Evolutionary conservation across 2,888 invertebrate genomes (phyloP), one percentile per base, ranked within the genome.

Genomic region (Lycocerus yunnanus): DNA sequence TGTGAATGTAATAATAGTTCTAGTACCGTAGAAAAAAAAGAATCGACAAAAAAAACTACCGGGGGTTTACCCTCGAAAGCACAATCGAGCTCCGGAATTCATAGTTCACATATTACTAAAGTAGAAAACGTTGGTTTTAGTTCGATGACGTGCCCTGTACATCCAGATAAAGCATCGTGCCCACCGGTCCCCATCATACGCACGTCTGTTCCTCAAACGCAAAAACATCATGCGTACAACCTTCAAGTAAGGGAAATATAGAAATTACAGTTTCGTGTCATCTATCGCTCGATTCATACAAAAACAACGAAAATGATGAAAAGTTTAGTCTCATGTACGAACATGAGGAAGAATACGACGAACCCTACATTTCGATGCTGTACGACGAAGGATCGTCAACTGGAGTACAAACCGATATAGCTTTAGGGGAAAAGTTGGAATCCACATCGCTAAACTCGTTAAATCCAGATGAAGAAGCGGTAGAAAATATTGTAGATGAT

Each of bases 391-490:
- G 66, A 60, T 24, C 20, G 5, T 65, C 71, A 15, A 71, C 69
- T 21, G 78, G 71, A 10, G 72, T 71, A 18, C 77, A 77, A 70
- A 76, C 78, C 9, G 72, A 75, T 27, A 18, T 74, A 60, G 60
- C 63, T 10, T 65, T 77, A 24, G 77, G 77, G 10, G 71, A 72
- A 16, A 69, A 69, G 60, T 20, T 77, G 15, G 27, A 77, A 15
- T 77, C 77, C 2, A 74, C 74, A 43, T 77, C 77, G 14, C 66
- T 77, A 68, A 77, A 43, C 67, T 77, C 77, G 1, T 24, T 71
- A 60, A 8, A 13, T 20, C 61, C 24, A 27, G 58, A n/a, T 24
- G 65, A 63, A 15, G 75, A 60, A n/a, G 6, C 8, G 8, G 70
- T 67, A 61, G 66, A 59, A 15, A 27, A 65, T 21, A 18, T 61